These are phyloP conservation scores for Hippoglossus stenolepis DNA, from an alignment of 2,113 vertebrate genomes.

Conservation along the genomic window DNA sequence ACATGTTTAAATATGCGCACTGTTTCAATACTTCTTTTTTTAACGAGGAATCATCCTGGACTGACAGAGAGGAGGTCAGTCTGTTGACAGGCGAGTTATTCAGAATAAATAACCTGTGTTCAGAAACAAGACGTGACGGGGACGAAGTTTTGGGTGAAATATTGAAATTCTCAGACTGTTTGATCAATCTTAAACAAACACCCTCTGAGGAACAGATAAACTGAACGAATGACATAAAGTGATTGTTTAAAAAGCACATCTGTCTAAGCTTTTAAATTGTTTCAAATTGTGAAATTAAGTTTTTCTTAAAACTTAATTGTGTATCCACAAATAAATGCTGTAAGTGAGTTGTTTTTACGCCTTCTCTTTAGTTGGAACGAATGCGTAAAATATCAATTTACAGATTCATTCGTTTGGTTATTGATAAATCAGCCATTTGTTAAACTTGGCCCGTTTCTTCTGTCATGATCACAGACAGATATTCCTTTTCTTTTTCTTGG, in stretches of 20 bases:
- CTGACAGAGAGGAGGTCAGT: conserved; percentile 5
- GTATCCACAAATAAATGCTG: no score
- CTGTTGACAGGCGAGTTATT: conserved; percentile 3
- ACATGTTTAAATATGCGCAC: conserved; percentile 60
- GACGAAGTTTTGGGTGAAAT: neutral
- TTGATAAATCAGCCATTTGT: neutral
- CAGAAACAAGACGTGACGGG: neutral
- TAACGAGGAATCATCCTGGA: neutral
- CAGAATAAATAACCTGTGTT: conserved; percentile 9
- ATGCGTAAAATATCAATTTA: neutral
- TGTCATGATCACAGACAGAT: neutral
- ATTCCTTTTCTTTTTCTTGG: neutral
- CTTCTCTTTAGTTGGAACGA: neutral
- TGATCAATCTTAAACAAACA: neutral
- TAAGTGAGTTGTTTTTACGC: neutral
- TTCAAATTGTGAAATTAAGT: neutral
- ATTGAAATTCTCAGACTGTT: neutral
- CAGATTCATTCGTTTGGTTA: neutral
- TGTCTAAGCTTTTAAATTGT: neutral
- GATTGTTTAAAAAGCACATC: neutral
- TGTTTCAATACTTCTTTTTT: neutral
- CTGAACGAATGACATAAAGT: neutral
- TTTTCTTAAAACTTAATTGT: neutral
- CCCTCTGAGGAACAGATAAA: no score
- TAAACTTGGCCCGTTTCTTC: neutral